Percentiles rank a stretch among this genome's conserved stretches.
Conservation (phyloP, 2,888 invertebrate genomes). For the Chirona hameri region DNA sequence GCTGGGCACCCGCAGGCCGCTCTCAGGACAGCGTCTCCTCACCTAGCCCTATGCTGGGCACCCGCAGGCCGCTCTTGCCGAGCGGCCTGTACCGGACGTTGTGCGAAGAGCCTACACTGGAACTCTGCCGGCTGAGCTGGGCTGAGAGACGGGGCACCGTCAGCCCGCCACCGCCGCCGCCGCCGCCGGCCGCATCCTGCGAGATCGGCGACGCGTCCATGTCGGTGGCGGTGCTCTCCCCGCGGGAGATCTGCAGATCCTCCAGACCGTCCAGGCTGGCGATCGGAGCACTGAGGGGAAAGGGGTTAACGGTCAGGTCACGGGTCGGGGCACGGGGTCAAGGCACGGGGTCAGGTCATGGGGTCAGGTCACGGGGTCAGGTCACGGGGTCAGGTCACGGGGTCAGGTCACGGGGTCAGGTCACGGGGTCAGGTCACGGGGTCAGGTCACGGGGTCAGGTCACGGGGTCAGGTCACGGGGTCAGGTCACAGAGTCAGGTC, state of each 20-base stretch:
- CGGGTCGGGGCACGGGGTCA: no score
- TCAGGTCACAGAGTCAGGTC: no score
- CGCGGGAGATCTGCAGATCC: conserved; percentile 39
- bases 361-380: no score
- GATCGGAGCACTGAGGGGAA: conserved; percentile 38
- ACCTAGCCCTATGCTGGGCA: conserved; percentile 89
- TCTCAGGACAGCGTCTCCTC: no score
- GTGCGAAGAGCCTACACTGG: conserved; percentile 54
- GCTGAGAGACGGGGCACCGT: conserved; percentile 30
- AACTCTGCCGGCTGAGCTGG: conserved; percentile 35
- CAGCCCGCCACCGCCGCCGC: conserved; percentile 32
- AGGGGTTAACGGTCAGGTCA: no score
- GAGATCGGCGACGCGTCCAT: conserved; percentile 35
- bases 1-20: conserved; percentile 89
- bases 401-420: no score
- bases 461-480: no score
- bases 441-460: no score
- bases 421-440: no score
- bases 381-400: no score
- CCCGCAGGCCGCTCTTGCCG: conserved; percentile 90
- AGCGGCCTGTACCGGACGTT: conserved; percentile 86
- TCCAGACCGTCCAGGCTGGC: conserved; percentile 41
- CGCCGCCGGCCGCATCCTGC: no score
- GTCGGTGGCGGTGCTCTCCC: not conserved
- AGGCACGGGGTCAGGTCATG: no score